A percentile compares a stretch with the other conserved stretches of the same genome.
Evolutionary conservation across 2,888 invertebrate species (phyloP).

Genomic region (Polymixis lichenea): DNA sequence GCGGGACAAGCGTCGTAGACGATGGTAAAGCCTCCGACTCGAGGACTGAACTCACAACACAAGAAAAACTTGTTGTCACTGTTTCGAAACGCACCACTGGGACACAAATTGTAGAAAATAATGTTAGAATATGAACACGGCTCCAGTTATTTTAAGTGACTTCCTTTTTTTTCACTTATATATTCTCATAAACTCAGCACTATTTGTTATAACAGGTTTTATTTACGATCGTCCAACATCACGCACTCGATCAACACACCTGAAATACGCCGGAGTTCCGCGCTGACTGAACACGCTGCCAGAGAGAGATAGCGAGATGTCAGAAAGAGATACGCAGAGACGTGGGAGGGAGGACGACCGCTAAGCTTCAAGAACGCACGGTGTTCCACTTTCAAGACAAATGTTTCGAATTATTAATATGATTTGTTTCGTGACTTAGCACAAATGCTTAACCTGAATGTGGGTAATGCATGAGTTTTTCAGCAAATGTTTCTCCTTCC

Average conservation of each 20-base stretch:
- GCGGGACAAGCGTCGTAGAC: slow-evolving; percentile 74
- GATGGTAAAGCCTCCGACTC: slow-evolving; percentile 86
- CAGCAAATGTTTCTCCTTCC: slow-evolving; percentile 4
- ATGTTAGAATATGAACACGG: slow-evolving; percentile 42
- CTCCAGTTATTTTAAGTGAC: slow-evolving; percentile 43
- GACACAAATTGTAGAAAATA: slow-evolving; percentile 67
- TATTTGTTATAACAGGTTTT: slow-evolving; percentile 78
- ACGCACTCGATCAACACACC: slow-evolving; percentile 78
- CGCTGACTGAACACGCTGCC: slow-evolving; percentile 84
- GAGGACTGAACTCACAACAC: slow-evolving; percentile 85
- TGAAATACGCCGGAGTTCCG: slow-evolving; percentile 81
- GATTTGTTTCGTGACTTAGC: slow-evolving; percentile 53
- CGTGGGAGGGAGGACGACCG: slow-evolving; percentile 87
- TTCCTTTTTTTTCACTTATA: slow-evolving; percentile 35
- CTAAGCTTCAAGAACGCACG: slow-evolving; percentile 85
- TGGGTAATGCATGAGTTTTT: slow-evolving; percentile 25
- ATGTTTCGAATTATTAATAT: slow-evolving; percentile 58
- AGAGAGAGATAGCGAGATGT: slow-evolving; percentile 84
- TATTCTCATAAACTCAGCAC: slow-evolving; percentile 61
- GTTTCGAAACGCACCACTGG: slow-evolving; percentile 81
- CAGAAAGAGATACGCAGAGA: slow-evolving; percentile 81
- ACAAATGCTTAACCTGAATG: slow-evolving; percentile 38
- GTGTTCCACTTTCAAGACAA: slow-evolving; percentile 77
- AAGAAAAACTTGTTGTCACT: slow-evolving; percentile 87
- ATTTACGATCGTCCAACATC: slow-evolving; percentile 79